Base-by-base conservation (phyloP, 2,797 vertebrate species). In the Hyperoplus lanceolatus region DNA sequence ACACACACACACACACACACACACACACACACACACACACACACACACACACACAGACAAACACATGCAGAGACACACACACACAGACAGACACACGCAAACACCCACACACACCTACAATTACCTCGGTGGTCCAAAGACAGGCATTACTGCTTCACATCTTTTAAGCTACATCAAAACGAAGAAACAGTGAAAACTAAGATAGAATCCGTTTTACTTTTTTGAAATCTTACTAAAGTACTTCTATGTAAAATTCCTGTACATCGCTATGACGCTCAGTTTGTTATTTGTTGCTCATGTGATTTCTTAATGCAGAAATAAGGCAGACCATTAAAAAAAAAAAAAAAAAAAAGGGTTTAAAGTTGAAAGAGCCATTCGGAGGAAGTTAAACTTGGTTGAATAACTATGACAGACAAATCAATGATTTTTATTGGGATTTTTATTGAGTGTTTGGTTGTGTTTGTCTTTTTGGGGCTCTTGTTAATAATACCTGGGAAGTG, bases 61-160 rank as follows among this genome's bases (percentile, higher is more conserved):
- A 29, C 29, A 29, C 29, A 29, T 29, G 29, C 29, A 29, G 29
- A 29, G 29, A 29, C 29, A 29, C 29, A 29, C 29, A 29, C 2
- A 29, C 29, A 29, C 29, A 29, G 29, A 29, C 29, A 29, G 2
- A 29, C 29, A 29, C 29, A 29, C 2, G 3, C 29, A 29, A 29
- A 29, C 3, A 29, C 29, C 29, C 63, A 84, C 81, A 88, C 88
- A 89, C 81, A 84, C 92, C 93, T 91, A 92, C 90, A 90, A 94
- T 92, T 94, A 94, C 93, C 93, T 94, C 93, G 82, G 92, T 85
- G 87, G 93, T 94, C 93, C 93, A 93, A 94, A 93, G 92, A 94
- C 90, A 90, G 92, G 90, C 93, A 93, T 91, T 92, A 86, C 29
- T 90, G 91, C 90, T 89, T 90, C 88, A 81, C 87, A 85, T 92